These are phyloP conservation scores for Ochropleura leucogaster DNA, from an alignment of 2,888 invertebrate genomes.

Conservation along the genomic window DNA sequence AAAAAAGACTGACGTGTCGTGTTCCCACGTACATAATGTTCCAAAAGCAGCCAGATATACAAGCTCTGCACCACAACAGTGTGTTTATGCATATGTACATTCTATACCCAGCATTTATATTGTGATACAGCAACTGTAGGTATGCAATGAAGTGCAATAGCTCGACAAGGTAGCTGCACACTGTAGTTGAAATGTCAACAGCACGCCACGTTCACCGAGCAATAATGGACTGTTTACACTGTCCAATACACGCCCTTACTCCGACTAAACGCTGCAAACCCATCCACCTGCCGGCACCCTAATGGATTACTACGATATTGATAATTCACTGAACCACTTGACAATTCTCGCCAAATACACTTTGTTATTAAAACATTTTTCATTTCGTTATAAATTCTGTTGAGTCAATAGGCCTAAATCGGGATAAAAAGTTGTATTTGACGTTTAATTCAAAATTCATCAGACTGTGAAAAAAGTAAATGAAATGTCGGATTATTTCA, in stretches of 20 bases:
- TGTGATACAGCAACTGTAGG: constrained; percentile 23
- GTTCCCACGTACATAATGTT: background rate
- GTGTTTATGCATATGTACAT: constrained; percentile 7
- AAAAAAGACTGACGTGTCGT: background rate
- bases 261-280: constrained; percentile 37
- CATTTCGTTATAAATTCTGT: constrained; percentile 3
- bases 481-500: constrained; percentile 28
- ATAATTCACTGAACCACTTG: constrained; percentile 52
- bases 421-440: constrained; percentile 41
- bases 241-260: constrained; percentile 57
- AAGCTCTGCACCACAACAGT: background rate
- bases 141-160: constrained; percentile 56
- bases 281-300: constrained; percentile 53
- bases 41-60: background rate
- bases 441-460: constrained; percentile 32
- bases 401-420: constrained; percentile 21
- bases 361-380: constrained; percentile 40
- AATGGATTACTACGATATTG: constrained; percentile 59
- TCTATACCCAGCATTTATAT: background rate
- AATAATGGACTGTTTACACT: constrained; percentile 66
- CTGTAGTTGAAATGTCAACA: constrained; percentile 72
- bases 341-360: constrained; percentile 42
- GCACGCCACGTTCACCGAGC: constrained; percentile 60
- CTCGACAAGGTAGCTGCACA: constrained; percentile 62
- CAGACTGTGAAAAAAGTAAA: constrained; percentile 28